Evolutionary conservation across 2,113 vertebrate species (phyloP), one percentile per base, ranked within the genome.

Genomic region (Empidonax alnorum): DNA sequence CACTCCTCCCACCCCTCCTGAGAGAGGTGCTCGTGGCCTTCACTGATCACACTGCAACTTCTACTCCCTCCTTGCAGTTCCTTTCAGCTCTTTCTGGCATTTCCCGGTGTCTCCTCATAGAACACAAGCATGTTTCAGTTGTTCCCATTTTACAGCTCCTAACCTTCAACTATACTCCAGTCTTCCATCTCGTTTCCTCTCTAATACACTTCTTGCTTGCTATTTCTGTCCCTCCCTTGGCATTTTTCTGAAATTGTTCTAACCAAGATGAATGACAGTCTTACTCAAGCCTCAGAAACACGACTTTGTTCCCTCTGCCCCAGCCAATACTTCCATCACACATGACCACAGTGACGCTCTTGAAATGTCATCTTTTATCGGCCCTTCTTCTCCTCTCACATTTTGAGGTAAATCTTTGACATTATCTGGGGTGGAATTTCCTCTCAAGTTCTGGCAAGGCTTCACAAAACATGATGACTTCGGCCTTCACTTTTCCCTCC

Each of bases 221-320:
- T 89, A 81, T 91, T 94, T 92, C 89, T 68, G 28, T n/a, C 44
- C 30, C 41, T 78, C 79, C 35, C 67, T 12, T 93, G 90, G 55
- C 90, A 92, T 93, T 94, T 95, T 46, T 72, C 65, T 80, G 52
- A 84, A 67, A 81, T 92, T 84, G 8, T 77, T 84, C 86, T 84
- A 93, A 93, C 87, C 39, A 83, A 86, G 72, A 96, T 2, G 3
- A 95, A 92, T 71, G 21, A 81, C 42, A 55, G 62, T 65, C 42
- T 81, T 52, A 41, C 19, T 76, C 18, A 44, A 61, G 19, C 63
- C 61, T 46, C 72, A 87, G 62, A 82, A 93, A 71, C 39, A 53
- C 20, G 9, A 37, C 33, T 33, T 30, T 71, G 19, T 46, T 89
- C 47, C 76, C 41, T n/a, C 37, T 49, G 49, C 46, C 62, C 21